Base-by-base conservation (phyloP, 2,113 vertebrate genomes). In the Cebus imitator region DNA sequence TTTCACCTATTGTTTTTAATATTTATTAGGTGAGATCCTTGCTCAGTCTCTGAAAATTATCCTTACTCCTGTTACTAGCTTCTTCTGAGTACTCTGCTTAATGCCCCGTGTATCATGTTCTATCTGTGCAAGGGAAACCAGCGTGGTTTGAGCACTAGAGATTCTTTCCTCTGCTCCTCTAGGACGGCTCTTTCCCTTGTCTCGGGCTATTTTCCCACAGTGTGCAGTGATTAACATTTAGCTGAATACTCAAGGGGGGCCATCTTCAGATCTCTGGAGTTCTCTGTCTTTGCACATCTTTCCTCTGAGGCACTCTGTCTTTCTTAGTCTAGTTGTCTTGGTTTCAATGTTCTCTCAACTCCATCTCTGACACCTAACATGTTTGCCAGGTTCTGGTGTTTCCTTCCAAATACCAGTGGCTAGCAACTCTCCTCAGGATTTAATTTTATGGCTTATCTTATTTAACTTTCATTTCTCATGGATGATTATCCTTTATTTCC, bases 321-420 rank as follows among this genome's bases (percentile, higher is more conserved):
- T 82, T 45, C 8, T 64, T n/a, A 25, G 2, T 21, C 58, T 76
- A 10, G 6, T 40, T 76, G 12, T 64, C 5, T 45, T 58, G 10
- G 8, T 78, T 30, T 25, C 13, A 10, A 6, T 55, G 9, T 48
- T 84, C n/a, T 32, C 35, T 72, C 2, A 78, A 32, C 21, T 87
- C 73, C 6, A 20, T 52, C 2, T 61, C 37, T 16, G 93, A 58
- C 73, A 83, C 2, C 11, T 87, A 35, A 18, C 4, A 35, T 64
- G 5, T 2, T 10, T 23, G 7, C 8, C 4, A 52, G 21, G 8
- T 58, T 12, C 11, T 55, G 6, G 3, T 17, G 14, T 40, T 40
- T 4, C 12, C 4, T 2, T 82, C 8, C 40, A 3, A 82, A 2
- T 32, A 23, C 2, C 23, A 55, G 27, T 55, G 43, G 0, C 5